These are phyloP conservation scores for Adoxophyes honmai DNA, from an alignment of 1,140 invertebrate genomes.

Conservation along the genomic window DNA sequence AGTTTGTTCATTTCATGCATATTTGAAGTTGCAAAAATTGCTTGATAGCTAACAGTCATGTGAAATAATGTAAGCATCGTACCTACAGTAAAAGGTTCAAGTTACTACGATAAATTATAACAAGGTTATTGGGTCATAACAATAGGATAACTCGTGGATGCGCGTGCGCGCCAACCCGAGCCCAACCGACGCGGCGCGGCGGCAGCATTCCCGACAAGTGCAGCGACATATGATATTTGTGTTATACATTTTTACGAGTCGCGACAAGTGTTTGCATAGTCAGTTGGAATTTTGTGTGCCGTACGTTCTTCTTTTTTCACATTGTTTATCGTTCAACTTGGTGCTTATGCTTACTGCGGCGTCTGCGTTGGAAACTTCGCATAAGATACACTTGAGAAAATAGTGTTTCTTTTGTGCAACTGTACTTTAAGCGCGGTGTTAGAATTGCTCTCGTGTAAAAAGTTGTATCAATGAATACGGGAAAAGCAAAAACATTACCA, in stretches of 20 bases:
- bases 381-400: background rate
- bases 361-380: background rate
- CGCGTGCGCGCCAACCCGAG: conserved; percentile 24
- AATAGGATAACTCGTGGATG: background rate
- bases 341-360: no score
- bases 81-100: no score
- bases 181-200: conserved; percentile 46
- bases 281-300: conserved; percentile 43
- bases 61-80: no score
- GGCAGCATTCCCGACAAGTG: conserved; percentile 45
- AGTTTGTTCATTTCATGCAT: no score
- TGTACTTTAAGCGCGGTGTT: background rate
- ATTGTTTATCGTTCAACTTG: conserved; percentile 11
- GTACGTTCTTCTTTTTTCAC: background rate
- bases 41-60: no score
- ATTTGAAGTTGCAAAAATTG: no score
- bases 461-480: no score
- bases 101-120: no score
- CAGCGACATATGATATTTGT: conserved; percentile 42
- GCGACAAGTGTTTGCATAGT: conserved; percentile 52
- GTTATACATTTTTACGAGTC: conserved; percentile 53
- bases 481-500: no score
- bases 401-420: background rate
- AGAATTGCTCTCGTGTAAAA: no score
- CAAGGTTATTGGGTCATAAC: background rate